Evolutionary conservation across 2,797 vertebrate genomes (phyloP).

Genomic region (Glossophaga mutica): DNA sequence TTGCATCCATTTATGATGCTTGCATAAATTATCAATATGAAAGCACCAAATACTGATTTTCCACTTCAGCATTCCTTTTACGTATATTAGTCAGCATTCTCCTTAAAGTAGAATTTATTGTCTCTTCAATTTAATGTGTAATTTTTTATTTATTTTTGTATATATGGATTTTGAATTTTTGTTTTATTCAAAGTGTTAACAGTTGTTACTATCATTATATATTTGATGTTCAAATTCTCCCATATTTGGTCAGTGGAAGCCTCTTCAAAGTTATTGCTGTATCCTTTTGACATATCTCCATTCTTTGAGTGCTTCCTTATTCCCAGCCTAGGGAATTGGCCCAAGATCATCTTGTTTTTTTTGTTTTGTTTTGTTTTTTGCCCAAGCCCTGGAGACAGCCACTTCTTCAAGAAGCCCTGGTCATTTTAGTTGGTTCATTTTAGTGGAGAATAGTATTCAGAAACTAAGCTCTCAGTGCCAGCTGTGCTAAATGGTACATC

Average conservation of each 20-base stretch:
- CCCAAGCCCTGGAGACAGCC: not conserved
- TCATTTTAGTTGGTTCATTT: not conserved
- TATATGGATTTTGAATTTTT: not conserved
- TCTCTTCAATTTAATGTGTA: not conserved
- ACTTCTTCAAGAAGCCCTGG: not conserved
- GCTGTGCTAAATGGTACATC: not conserved
- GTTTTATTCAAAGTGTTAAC: not conserved
- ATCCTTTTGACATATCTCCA: not conserved
- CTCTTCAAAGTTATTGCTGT: not conserved
- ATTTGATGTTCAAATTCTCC: not conserved
- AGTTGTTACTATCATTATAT: not conserved
- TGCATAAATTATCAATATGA: not conserved
- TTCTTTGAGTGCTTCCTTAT: not conserved
- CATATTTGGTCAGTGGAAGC: not conserved
- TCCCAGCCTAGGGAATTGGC: not conserved
- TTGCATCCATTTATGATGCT: not conserved
- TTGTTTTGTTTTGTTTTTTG: not conserved
- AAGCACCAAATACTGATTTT: not conserved
- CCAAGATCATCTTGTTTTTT: not conserved
- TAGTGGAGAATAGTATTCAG: not conserved
- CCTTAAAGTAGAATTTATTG: not conserved
- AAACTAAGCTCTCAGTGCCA: not conserved
- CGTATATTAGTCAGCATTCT: not conserved
- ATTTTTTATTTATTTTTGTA: not conserved
- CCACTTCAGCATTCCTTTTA: not conserved